Base-by-base conservation (phyloP, 2,113 vertebrate species). In the Tylochromis polylepis region DNA sequence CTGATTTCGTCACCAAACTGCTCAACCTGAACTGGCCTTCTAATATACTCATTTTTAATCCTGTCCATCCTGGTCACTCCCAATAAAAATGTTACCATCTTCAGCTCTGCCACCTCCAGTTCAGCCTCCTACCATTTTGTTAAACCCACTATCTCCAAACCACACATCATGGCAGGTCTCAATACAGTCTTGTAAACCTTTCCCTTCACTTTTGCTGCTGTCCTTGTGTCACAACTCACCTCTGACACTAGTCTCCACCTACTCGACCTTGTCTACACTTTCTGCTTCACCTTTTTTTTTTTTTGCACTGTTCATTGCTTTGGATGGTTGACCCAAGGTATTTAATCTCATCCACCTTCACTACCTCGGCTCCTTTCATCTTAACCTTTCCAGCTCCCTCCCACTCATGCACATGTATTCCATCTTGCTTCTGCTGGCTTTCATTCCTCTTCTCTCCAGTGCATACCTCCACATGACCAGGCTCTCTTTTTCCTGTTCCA, bases 231-330 rank as follows among this genome's bases (percentile, higher is more conserved):
- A 75, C 67, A 72, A 72, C 27, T 49, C 22, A 49, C 9, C 15
- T 46, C 15, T 16, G 67, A 49, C 67, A 75, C 67, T 16, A 46
- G 49, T 46, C 67, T 75, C 41, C 67, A 75, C 41, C 46, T 15
- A 75, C 41, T 29, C 41, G 0, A 75, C 1, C 41, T 46, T 11
- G 0, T 11, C 41, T 29, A 1, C 22, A 49, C 67, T 49, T 49
- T 75, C 41, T 18, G 41, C 9, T 75, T 75, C 67, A 75, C 9
- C 67, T 29, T 27, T 75, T 27, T 29, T 18, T 29, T 27, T 75
- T 27, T 29, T 18, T 20, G 41, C 24, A 49, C 41, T 29, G 67
- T 18, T 49, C 24, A 49, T 49, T 75, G 41, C 22, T 29, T 75
- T 75, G 41, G 2, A 75, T 75, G 22, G 14, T 49, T 75, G 15